phyloP scores from a whole-genome alignment of 2,888 invertebrate species.

The Neelides folsomi region DNA sequence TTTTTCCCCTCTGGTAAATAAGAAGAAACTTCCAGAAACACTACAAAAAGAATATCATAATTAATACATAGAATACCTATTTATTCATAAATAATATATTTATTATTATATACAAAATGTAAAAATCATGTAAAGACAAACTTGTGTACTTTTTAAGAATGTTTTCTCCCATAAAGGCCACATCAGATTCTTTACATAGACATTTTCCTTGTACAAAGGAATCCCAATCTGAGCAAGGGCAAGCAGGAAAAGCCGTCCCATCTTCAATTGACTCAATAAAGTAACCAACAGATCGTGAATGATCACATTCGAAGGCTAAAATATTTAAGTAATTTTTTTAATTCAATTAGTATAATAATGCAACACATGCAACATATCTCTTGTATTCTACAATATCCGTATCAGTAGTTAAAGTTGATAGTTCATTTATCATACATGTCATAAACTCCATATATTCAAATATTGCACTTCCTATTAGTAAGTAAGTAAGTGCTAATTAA shows the following conservation, averaged over 20 bases:
- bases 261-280: slow-evolving; percentile 14
- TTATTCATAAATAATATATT: neutral
- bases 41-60: slow-evolving; percentile 4
- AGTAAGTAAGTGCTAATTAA: neutral
- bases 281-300: slow-evolving; percentile 12
- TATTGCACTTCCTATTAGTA: too few species aligned
- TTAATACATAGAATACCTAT: too few species aligned
- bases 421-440: too few species aligned
- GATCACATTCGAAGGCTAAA: slow-evolving; percentile 15
- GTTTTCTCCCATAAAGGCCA: slow-evolving; percentile 15
- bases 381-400: too few species aligned
- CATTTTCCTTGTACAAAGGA: slow-evolving; percentile 10
- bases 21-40: slow-evolving; percentile 12
- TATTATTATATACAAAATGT: neutral
- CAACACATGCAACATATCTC: too few species aligned
- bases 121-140: neutral
- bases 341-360: too few species aligned
- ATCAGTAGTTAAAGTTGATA: too few species aligned
- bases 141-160: slow-evolving; percentile 7
- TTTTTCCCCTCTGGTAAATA: slow-evolving; percentile 14
- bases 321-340: slow-evolving; percentile 2
- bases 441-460: too few species aligned
- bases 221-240: slow-evolving; percentile 12
- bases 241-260: slow-evolving; percentile 10
- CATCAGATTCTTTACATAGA: slow-evolving; percentile 7